Evolutionary conservation across 2,113 vertebrate genomes (phyloP).

Genomic region (Prolemur simus): DNA sequence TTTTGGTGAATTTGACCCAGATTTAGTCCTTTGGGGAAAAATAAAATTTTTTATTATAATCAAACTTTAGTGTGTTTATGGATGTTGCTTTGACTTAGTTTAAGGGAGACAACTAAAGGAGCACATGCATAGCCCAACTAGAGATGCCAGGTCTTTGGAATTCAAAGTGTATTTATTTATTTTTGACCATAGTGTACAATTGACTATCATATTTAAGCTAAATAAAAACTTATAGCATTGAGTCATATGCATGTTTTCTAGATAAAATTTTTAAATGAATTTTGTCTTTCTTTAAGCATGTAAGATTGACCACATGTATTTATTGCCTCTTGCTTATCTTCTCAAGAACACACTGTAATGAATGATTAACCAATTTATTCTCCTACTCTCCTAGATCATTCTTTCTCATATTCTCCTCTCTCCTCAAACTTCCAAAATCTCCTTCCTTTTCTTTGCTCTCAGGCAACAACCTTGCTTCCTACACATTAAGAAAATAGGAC

Average conservation of each 20-base stretch:
- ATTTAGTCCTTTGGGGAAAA: background rate
- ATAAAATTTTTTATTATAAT: background rate
- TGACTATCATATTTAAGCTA: background rate
- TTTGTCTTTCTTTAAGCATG: background rate
- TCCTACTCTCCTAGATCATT: background rate
- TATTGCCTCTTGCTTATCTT: background rate
- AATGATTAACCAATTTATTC: background rate
- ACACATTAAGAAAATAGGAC: background rate
- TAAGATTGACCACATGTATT: too few species aligned
- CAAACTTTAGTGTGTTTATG: background rate
- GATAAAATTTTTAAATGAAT: background rate
- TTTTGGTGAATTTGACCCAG: background rate
- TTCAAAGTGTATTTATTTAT: background rate
- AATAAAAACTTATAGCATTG: background rate
- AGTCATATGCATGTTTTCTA: background rate
- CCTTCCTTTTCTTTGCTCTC: background rate
- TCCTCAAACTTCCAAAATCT: background rate
- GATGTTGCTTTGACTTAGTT: background rate
- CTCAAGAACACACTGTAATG: background rate
- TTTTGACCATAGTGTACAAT: background rate
- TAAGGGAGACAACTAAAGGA: background rate
- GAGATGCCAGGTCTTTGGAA: background rate
- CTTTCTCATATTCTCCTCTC: background rate
- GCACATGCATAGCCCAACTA: background rate
- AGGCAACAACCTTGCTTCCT: background rate